Conservation (phyloP, 2,797 vertebrate genomes). For the Orestias chungarensis region DNA sequence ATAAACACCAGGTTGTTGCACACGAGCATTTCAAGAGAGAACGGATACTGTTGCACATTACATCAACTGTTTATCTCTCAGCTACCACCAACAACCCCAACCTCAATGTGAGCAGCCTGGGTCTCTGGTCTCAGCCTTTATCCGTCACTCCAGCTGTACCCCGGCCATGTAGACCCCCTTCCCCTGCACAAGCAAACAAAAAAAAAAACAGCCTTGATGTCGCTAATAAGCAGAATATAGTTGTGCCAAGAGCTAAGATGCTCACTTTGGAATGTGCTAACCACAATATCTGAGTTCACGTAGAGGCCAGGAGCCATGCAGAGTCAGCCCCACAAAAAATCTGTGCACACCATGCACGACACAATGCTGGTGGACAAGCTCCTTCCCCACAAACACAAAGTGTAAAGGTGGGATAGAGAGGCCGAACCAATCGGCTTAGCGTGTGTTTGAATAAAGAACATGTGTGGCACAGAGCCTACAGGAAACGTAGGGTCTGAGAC, state of each 20-base stretch:
- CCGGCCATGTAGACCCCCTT: slow-evolving; percentile 21
- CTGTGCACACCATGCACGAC: slow-evolving; percentile 41
- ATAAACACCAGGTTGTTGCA: slow-evolving; percentile 59
- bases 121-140: slow-evolving; percentile 35
- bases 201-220: slow-evolving; percentile 10
- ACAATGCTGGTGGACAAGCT: slow-evolving; percentile 55
- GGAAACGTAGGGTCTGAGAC: slow-evolving; percentile 59
- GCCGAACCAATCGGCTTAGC: slow-evolving; percentile 54
- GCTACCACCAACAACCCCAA: slow-evolving; percentile 57
- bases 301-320: slow-evolving; percentile 53
- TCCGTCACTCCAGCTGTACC: slow-evolving; percentile 9
- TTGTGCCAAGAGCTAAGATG: not conserved
- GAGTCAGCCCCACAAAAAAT: slow-evolving; percentile 32
- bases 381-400: slow-evolving; percentile 50
- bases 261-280: slow-evolving; percentile 20
- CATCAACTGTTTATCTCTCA: slow-evolving; percentile 72
- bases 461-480: slow-evolving; percentile 42
- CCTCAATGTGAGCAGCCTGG: slow-evolving; percentile 44
- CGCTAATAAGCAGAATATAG: not conserved
- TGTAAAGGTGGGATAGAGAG: too few species aligned
- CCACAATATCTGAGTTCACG: slow-evolving; percentile 59
- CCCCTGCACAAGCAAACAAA: slow-evolving; percentile 3
- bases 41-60: slow-evolving; percentile 85
- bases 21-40: slow-evolving; percentile 72
- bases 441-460: slow-evolving; percentile 22